Base-by-base conservation (phyloP, 1,140 invertebrate genomes). In the Neotoxoptera formosana region DNA sequence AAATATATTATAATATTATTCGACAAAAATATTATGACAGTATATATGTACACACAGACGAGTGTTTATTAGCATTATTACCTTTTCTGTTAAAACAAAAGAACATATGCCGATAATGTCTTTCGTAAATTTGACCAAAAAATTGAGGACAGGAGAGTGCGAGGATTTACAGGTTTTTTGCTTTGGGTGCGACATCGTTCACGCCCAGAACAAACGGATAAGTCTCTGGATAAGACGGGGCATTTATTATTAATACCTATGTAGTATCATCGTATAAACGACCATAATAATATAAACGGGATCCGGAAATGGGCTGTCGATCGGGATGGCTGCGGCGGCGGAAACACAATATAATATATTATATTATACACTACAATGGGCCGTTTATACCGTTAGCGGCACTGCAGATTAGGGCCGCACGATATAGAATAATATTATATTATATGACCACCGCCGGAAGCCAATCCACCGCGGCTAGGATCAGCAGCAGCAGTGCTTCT, bases 301-400 rank as follows among this genome's bases (percentile, higher is more conserved):
- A n/a, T 88, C n/a, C 86, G 86, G 45, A 88, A 88, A 88, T 47
- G 47, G 86, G 20, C 86, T 34, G 86, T 88, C 86, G 30, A 88
- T 88, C 86, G 36, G 23, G 86, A 88, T 21, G 30, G 86, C 20
- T 88, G 60, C 9, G n/a, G 60, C 9, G n/a, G 25, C 41, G 41
- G 25, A n/a, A 88, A 88, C 47, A 88, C 45, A n/a, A n/a, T n/a
- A n/a, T n/a, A n/a, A n/a, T n/a, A 48, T 51, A 30, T 25, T 84
- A 41, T 47, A 47, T 47, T 87, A 87, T 47, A 88, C 20, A 76
- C 36, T 41, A 93, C 91, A 93, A 93, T 93, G 67, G 48, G 76
- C n/a, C 36, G 91, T 93, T 93, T 93, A 93, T 93, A 93, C 91
- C 91, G 91, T 93, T 93, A 93, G 91, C n/a, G 47, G 47, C 91